A percentile compares a stretch with the other conserved stretches of the same genome.
Evolutionary conservation across 2,888 invertebrate species (phyloP).

Genomic region (Xestia c-nigrum): DNA sequence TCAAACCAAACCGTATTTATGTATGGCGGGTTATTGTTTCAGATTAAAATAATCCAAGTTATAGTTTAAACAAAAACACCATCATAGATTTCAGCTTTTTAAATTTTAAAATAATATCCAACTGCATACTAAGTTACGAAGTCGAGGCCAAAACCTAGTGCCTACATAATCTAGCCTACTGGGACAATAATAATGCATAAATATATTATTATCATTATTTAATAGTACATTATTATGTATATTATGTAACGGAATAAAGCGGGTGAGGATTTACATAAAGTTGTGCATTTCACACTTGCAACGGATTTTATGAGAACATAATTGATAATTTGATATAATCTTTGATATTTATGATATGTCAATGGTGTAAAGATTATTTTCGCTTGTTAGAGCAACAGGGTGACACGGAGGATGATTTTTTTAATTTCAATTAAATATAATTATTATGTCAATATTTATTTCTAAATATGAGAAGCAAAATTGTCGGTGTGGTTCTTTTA

Average conservation of each 20-base stretch:
- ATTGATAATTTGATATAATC: background rate
- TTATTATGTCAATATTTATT: background rate
- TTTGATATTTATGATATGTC: background rate
- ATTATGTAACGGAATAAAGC: conserved; percentile 66
- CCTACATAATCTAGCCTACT: conserved; percentile 59
- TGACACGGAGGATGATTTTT: background rate
- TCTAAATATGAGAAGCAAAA: background rate
- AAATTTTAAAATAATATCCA: conserved; percentile 15
- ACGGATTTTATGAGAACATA: conserved; percentile 25
- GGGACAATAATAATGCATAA: conserved; percentile 63
- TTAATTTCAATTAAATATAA: background rate
- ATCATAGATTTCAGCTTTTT: background rate
- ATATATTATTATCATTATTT: conserved; percentile 39
- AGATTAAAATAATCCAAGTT: background rate
- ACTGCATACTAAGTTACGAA: conserved; percentile 12
- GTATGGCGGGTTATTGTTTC: background rate
- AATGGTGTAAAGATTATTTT: background rate
- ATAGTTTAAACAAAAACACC: background rate
- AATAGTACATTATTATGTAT: conserved; percentile 51
- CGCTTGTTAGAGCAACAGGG: background rate
- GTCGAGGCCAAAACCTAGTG: conserved; percentile 52
- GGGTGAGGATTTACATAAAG: conserved; percentile 69
- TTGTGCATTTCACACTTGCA: conserved; percentile 52
- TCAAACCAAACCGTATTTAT: background rate
- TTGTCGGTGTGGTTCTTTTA: background rate